Base-by-base conservation (phyloP, 2,888 invertebrate species). In the Mythimna albipuncta region DNA sequence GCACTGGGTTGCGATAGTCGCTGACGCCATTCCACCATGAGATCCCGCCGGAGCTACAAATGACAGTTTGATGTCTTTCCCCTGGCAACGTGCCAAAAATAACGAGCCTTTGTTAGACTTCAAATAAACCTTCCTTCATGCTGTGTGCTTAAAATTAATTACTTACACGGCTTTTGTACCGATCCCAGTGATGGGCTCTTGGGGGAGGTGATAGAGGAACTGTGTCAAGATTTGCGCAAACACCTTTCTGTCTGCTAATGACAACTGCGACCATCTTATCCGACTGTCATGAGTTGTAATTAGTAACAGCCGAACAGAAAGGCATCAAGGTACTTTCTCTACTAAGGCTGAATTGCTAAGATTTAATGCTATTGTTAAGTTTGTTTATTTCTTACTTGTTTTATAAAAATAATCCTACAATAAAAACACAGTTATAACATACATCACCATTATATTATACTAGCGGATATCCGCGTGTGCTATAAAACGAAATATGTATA, bases 21-120 rank as follows among this genome's bases (percentile, higher is more conserved):
- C n/a, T n/a, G n/a, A n/a, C n/a, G n/a, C n/a, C n/a, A n/a, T n/a
- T n/a, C n/a, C n/a, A n/a, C n/a, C n/a, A n/a, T n/a, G n/a, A n/a
- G n/a, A n/a, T n/a, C n/a, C n/a, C n/a, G n/a, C n/a, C n/a, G n/a
- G n/a, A n/a, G n/a, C 81, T 81, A 80, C 72, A 78, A 77, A 86
- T 87, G 83, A 85, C 86, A 85, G 87, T 85, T 87, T 78, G 75
- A 85, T 79, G 82, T 74, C 68, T 81, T 71, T 69, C 55, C 75
- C 67, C 67, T 87, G 86, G 87, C 79, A 72, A 44, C 68, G 63
- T 77, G 87, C 86, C 85, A 87, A 81, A 85, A 81, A 79, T 83
- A 84, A 81, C 75, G 66, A 77, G 65, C 73, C 78, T 75, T 72
- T 81, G 74, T 82, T 82, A 72, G 77, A 65, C 64, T 81, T 69